Evolutionary conservation across 1,140 invertebrate genomes (phyloP), one percentile per base, ranked within the genome.

Genomic region (Pseudomyrmex concolor): DNA sequence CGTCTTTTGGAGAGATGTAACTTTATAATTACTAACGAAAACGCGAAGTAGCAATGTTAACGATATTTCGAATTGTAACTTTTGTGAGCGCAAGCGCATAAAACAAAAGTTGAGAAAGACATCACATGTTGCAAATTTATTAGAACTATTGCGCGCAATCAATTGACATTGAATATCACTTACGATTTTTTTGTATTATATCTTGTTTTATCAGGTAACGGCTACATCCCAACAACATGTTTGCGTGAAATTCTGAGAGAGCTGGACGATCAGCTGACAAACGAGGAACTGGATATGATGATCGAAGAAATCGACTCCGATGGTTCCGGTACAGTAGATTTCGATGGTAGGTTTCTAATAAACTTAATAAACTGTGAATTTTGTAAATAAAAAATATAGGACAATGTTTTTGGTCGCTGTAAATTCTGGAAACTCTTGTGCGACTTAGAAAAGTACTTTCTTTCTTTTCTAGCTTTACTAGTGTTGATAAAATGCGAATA

Each of bases 241-340:
- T 95, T 99, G 83, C 96, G 97, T 86, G 98, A 99, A 94, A 99
- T 99, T 91, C 95, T 99, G 13, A 95, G 97, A 62, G 98, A 99
- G 92, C 94, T 99, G 81, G 98, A 99, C 90, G 98, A 99, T 91
- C 98, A 98, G 93, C 95, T 99, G 62, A 98, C 98, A 54, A 96
- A 98, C 82, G 96, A 97, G 80, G 98, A 99, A 93, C 95, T 99
- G 86, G 98, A 99, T 90, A 97, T 98, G 92, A 98, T 99, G 96
- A 99, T 99, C 92, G 97, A 98, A 91, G 98, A 99, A 95, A 99
- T 99, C 91, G 98, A 99, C 94, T 97, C 98, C 74, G 98, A 99
- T 94, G 98, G 98, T 86, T 98, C 98, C 74, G 97, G 97, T 85
- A 97, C 97, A 57, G 97, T 97, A 55, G 97, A 97, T 90, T 97